A percentile compares a stretch with the other conserved stretches of the same genome.
phyloP scores from a whole-genome alignment of 2,888 invertebrate species.

The Acleris holmiana region DNA sequence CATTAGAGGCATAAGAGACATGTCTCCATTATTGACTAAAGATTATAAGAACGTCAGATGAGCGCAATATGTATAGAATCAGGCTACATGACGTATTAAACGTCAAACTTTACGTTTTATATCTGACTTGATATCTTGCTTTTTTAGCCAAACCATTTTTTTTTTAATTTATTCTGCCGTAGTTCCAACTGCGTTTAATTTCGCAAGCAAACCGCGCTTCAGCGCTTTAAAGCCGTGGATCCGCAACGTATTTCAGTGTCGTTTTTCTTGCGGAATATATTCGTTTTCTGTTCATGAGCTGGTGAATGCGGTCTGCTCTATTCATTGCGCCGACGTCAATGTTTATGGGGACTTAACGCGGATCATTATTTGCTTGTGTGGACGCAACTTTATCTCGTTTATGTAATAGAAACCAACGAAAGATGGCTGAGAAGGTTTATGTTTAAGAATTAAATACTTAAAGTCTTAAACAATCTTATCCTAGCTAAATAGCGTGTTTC shows the following conservation, averaged over 20 bases:
- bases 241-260: slow-evolving; percentile 70
- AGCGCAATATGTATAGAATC: no score
- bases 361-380: slow-evolving; percentile 63
- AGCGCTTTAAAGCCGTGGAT: neutral
- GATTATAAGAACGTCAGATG: no score
- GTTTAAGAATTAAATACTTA: neutral
- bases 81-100: no score
- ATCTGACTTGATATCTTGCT: no score
- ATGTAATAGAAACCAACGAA: neutral
- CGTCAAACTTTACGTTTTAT: no score
- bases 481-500: no score
- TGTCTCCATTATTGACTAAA: no score
- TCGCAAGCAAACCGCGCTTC: neutral
- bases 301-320: slow-evolving; percentile 75
- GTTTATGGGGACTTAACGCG: slow-evolving; percentile 75
- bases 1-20: no score
- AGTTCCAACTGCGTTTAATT: slow-evolving; percentile 1
- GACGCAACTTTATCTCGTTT: slow-evolving; percentile 6
- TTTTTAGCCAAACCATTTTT: no score
- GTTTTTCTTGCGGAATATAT: slow-evolving; percentile 73
- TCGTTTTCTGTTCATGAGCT: slow-evolving; percentile 78
- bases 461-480: no score
- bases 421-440: neutral
- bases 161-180: neutral
- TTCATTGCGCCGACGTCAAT: slow-evolving; percentile 71